Evolutionary conservation across 2,888 invertebrate species (phyloP).

Genomic region (Amiota mariae): DNA sequence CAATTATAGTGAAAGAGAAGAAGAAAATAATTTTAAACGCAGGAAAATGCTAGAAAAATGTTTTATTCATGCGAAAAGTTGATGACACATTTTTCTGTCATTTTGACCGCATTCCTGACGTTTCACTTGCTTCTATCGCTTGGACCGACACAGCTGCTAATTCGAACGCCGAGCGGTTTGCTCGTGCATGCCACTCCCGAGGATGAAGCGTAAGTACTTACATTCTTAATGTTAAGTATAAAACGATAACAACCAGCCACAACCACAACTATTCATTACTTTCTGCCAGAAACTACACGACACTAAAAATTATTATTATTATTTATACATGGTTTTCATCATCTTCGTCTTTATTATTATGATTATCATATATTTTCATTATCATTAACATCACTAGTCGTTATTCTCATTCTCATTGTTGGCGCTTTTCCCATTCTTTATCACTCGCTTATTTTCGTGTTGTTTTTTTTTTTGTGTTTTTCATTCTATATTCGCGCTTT

Average conservation of each 20-base stretch:
- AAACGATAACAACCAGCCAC: neutral
- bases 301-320: no score
- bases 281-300: no score
- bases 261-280: neutral
- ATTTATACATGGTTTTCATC: no score
- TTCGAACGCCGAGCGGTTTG: conserved; percentile 54
- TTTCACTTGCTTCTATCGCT: conserved; percentile 65
- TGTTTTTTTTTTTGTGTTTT: neutral
- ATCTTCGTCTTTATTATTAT: no score
- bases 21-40: conserved; percentile 37
- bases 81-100: conserved; percentile 72
- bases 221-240: neutral
- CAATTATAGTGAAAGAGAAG: conserved; percentile 10
- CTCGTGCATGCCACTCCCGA: conserved; percentile 68
- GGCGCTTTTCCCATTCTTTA: no score
- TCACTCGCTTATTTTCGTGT: neutral
- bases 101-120: conserved; percentile 71
- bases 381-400: no score
- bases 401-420: no score
- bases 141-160: conserved; percentile 51
- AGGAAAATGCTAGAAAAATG: conserved; percentile 74
- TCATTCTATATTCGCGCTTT: neutral
- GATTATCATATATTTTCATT: no score
- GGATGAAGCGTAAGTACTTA: conserved; percentile 72
- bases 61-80: conserved; percentile 71